Percentiles rank a stretch among this genome's conserved stretches.
Conservation (phyloP, 2,113 vertebrate genomes). For the Antechinus flavipes region DNA sequence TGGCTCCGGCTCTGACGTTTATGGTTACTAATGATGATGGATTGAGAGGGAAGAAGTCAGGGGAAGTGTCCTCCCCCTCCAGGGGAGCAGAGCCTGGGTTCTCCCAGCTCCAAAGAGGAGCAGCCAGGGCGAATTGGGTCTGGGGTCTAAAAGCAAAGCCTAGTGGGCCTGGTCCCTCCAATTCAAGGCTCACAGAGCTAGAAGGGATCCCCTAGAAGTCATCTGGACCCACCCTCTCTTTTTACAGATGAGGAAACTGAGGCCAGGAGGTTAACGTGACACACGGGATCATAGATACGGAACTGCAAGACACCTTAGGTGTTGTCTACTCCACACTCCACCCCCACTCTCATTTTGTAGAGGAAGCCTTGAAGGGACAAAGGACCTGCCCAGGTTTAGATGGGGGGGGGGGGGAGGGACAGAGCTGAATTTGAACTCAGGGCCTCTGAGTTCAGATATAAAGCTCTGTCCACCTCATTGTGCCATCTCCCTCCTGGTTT, state of each 20-base stretch:
- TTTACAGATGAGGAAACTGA: too few species aligned
- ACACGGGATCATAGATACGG: too few species aligned
- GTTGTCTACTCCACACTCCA: too few species aligned
- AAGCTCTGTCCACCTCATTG: too few species aligned
- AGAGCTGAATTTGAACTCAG: background rate
- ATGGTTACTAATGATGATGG: slow-evolving; percentile 85
- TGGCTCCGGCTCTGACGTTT: slow-evolving; percentile 79
- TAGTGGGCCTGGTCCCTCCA: background rate
- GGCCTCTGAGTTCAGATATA: too few species aligned
- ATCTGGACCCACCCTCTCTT: background rate
- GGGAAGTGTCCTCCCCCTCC: slow-evolving; percentile 29
- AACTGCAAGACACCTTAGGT: too few species aligned
- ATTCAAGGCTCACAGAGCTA: background rate
- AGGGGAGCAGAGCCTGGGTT: background rate
- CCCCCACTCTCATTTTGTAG: background rate
- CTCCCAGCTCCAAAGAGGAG: background rate
- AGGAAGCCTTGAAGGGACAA: too few species aligned
- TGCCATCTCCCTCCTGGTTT: too few species aligned
- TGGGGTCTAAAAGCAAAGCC: background rate
- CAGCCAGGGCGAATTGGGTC: background rate
- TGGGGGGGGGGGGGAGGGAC: too few species aligned
- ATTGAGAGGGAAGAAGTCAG: slow-evolving; percentile 71
- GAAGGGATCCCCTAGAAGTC: background rate
- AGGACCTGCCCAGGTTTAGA: background rate
- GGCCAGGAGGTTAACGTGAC: too few species aligned